Base-by-base conservation (phyloP, 2,888 invertebrate species). In the Drosophila gaucha region DNA sequence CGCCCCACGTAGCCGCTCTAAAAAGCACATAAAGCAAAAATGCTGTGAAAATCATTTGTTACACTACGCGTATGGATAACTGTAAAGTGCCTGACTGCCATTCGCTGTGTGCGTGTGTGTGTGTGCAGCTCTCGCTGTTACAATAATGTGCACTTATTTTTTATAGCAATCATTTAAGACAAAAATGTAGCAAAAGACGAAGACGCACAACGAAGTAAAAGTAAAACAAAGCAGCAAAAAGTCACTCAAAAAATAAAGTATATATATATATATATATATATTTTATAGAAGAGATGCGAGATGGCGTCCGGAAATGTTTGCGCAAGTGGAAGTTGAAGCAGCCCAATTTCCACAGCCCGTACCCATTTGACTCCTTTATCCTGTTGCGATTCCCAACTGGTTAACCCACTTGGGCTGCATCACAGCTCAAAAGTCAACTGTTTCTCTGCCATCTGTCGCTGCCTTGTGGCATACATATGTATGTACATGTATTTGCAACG, bases 151-250 rank as follows among this genome's bases (percentile, higher is more conserved):
- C 88, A 83, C 83, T 83, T 83, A 83, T 83, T 83, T 87, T 83
- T 87, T 83, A 83, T 85, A 68, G 86, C 86, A 88, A 88, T 88
- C 88, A 83, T 83, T 83, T 87, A 86, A 83, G 84, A 78, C 78
- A 74, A 78, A 83, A 85, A 85, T 86, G 80, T 80, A 65, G 86
- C 86, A 52, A 65, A 62, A 65, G 41, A 6, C n/a, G n/a, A n/a
- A n/a, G n/a, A n/a, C n/a, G 80, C 74, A 60, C 41, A 71, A 33
- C 85, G 74, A 65, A 72, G 68, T 62, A 57, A 62, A 77, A 78
- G 79, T 68, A 77, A 86, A 77, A 71, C 84, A 79, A 86, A 78
- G 69, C 80, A 77, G 63, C 50, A 41, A 60, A 41, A 60, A 79
- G 63, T 78, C 67, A 67, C 62, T 68, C 59, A 66, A 67, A 62